phyloP scores from a whole-genome alignment of 2,888 invertebrate species.

The Thymelicus sylvestris region DNA sequence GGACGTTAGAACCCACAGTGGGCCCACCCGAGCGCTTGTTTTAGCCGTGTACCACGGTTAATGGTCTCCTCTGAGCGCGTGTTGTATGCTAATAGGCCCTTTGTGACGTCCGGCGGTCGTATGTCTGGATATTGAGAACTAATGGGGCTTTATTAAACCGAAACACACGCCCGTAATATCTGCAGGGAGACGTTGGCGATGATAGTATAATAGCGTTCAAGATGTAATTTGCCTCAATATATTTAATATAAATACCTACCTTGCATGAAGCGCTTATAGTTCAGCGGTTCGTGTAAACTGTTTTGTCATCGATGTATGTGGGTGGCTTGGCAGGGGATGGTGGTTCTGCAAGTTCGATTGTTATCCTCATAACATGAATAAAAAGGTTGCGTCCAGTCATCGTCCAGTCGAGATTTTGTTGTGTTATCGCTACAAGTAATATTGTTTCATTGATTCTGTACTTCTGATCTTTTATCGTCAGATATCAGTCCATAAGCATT shows the following conservation, averaged over 20 bases:
- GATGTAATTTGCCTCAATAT: not conserved
- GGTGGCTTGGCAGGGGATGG: no score
- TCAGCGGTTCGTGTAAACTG: no score
- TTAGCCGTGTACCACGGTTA: not conserved
- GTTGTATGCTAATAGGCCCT: slow-evolving; percentile 31
- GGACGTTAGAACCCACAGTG: not conserved
- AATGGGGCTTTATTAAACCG: slow-evolving; percentile 31
- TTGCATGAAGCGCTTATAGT: no score
- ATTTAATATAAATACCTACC: not conserved
- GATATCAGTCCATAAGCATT: no score
- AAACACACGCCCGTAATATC: slow-evolving; percentile 17
- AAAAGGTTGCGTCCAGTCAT: no score
- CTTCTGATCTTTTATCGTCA: no score
- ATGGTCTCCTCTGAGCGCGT: slow-evolving; percentile 6
- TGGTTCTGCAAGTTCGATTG: no score
- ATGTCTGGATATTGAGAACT: slow-evolving; percentile 25
- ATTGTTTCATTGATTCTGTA: no score
- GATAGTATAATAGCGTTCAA: not conserved
- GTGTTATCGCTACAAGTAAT: no score
- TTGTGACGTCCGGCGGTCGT: slow-evolving; percentile 22
- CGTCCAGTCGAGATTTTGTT: no score
- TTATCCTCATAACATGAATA: no score
- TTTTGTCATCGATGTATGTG: no score
- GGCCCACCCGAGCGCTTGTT: slow-evolving; percentile 4
- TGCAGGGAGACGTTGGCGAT: not conserved